Evolutionary conservation across 2,888 invertebrate species (phyloP).

Genomic region (Troides oblongomaculatus): DNA sequence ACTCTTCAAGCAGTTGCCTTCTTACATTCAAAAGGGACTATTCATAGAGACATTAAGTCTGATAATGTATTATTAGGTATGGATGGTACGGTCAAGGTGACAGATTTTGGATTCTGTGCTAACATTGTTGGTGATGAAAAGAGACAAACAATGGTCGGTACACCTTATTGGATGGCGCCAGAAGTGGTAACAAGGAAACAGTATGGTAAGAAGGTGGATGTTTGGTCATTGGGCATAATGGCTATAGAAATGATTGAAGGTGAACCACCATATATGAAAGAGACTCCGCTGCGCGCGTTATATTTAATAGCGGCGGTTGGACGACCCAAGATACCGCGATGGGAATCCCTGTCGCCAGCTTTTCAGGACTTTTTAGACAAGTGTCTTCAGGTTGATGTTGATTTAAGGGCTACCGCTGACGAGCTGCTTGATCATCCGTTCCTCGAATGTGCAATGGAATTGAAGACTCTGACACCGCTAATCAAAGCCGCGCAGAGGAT

Average conservation of each 20-base stretch:
- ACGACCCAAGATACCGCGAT: constrained; percentile 92
- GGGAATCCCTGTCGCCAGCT: constrained; percentile 87
- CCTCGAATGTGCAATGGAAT: constrained; percentile 87
- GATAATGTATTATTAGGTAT: constrained; percentile 97
- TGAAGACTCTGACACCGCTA: constrained; percentile 90
- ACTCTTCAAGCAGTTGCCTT: constrained; percentile 91
- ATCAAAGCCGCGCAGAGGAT: constrained; percentile 95
- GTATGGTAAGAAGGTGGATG: constrained; percentile 95
- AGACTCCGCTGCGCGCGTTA: constrained; percentile 93
- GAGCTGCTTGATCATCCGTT: constrained; percentile 90
- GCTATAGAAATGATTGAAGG: constrained; percentile 97
- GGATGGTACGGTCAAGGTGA: constrained; percentile 94
- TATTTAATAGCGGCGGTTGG: constrained; percentile 98
- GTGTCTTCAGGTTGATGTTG: constrained; percentile 92
- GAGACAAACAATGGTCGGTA: constrained; percentile 98
- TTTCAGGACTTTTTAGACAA: constrained; percentile 92
- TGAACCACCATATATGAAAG: constrained; percentile 97
- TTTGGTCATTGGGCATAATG: constrained; percentile 99
- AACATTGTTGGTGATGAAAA: constrained; percentile 97
- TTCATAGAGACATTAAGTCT: constrained; percentile 98
- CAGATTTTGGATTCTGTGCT: constrained; percentile 99
- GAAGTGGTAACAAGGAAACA: constrained; percentile 95
- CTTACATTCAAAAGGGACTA: constrained; percentile 92
- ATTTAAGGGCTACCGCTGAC: constrained; percentile 86
- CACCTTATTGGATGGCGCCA: constrained; percentile 99